Base-by-base conservation (phyloP, 2,113 vertebrate genomes). In the Rhodinocichla rosea region DNA sequence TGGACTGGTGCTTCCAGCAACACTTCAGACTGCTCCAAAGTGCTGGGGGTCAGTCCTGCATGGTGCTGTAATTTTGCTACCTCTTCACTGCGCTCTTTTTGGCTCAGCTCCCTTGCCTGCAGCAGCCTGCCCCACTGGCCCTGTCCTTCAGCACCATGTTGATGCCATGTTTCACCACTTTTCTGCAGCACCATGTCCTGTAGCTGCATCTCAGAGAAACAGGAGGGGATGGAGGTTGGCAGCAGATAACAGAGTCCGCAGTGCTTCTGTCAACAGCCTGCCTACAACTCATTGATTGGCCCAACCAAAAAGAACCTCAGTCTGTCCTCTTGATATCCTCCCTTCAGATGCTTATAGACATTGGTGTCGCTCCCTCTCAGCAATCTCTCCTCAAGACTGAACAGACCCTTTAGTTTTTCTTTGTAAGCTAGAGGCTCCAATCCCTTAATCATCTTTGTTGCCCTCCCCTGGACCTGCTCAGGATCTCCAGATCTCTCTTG, bases 281-380 rank as follows among this genome's bases (percentile, higher is more conserved):
- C 19, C 19, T 60, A 37, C 14, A 68, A 32, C 4, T 33, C 32
- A 10, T 3, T 15, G 17, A 30, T 10, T 56, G 26, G 26, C 57
- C 22, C 0, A 0, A 30, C 28, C 15, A 12, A 45, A 49, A 82
- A 8, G 23, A 45, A 24, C 9, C 39, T 52, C 2, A 0, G 2
- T n/a, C 23, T 20, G 21, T 68, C 7, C 13, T 30, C 28, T 67
- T 45, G 28, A 17, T 28, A 59, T 13, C 28, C 12, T 44, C 13
- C 15, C 15, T 52, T 67, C 13, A n/a, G 20, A 53, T 24, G 20
- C 7, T n/a, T 21, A 9, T 0, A 40, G 17, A 22, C 10, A 12
- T 39, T 45, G 19, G 45, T 60, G 33, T 24, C 3, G 6, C 24
- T 11, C 2, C 9, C 7, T 45, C 39, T 60, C 77, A 45, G 19